Percentiles rank a stretch among this genome's conserved stretches.
phyloP scores from a whole-genome alignment of 2,888 invertebrate genomes.

The Abrostola triplasia region DNA sequence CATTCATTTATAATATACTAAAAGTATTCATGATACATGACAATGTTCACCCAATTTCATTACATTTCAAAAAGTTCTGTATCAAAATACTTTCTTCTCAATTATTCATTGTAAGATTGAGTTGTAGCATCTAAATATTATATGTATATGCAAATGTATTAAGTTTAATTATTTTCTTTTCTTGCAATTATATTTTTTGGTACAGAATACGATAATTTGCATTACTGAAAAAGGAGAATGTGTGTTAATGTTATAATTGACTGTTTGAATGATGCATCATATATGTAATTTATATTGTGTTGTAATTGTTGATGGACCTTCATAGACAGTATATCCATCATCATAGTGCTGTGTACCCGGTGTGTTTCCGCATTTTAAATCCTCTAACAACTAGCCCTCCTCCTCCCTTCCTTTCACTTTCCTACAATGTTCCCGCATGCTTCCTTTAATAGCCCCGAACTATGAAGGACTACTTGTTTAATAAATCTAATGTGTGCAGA shows the following conservation, averaged over 20 bases:
- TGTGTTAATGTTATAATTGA: conserved; percentile 29
- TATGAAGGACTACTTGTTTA: conserved; percentile 67
- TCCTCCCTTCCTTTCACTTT: conserved; percentile 49
- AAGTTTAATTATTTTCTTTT: conserved; percentile 35
- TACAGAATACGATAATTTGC: conserved; percentile 43
- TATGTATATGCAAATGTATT: conserved; percentile 21
- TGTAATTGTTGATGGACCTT: conserved; percentile 42
- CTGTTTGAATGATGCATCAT: conserved; percentile 38
- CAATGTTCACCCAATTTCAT: conserved; percentile 17
- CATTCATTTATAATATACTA: conserved; percentile 52
- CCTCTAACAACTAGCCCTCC: conserved; percentile 39
- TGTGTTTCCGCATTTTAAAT: conserved; percentile 40
- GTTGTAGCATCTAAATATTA: conserved; percentile 33
- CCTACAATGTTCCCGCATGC: conserved; percentile 82
- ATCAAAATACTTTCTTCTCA: conserved; percentile 20
- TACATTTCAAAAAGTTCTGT: conserved; percentile 19
- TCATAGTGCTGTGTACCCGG: conserved; percentile 39
- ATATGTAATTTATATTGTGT: conserved; percentile 30
- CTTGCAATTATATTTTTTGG: conserved; percentile 40
- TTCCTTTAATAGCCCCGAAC: conserved; percentile 86
- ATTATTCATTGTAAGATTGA: conserved; percentile 27
- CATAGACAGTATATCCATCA: conserved; percentile 36
- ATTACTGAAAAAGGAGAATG: conserved; percentile 44
- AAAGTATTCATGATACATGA: conserved; percentile 43
- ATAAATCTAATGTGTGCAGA: conserved; percentile 86